Evolutionary conservation across 2,888 invertebrate genomes (phyloP).

Genomic region (Orthonychiurus folsomi): DNA sequence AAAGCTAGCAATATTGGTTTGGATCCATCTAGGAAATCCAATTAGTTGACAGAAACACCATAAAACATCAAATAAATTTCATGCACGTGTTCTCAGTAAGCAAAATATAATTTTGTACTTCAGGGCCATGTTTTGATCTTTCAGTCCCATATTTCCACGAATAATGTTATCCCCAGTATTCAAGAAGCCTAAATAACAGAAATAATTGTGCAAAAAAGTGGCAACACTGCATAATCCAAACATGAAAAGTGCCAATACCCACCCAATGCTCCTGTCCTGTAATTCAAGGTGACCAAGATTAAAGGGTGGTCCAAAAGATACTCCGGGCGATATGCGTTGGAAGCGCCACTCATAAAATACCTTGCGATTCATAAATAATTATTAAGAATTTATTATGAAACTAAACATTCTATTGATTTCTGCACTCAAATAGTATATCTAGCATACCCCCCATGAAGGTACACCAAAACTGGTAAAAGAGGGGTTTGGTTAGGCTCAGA

Average conservation of each 20-base stretch:
- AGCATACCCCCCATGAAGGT: conserved; percentile 27
- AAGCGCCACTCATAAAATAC: conserved; percentile 26
- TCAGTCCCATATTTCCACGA: conserved; percentile 14
- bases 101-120: background rate
- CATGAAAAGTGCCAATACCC: conserved; percentile 5
- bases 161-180: conserved; percentile 10
- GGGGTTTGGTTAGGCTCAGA: background rate
- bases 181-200: conserved; percentile 10
- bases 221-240: background rate
- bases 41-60: too few relatives aligned
- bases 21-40: conserved; percentile 10
- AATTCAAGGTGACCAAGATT: conserved; percentile 28
- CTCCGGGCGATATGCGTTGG: conserved; percentile 22
- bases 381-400: background rate
- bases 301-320: conserved; percentile 28
- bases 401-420: background rate
- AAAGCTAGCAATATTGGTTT: conserved; percentile 6
- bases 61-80: too few relatives aligned
- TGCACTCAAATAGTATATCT: background rate
- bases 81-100: background rate
- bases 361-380: conserved; percentile 7
- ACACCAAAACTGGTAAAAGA: conserved; percentile 29
- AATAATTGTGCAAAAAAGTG: conserved; percentile 1
- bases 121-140: conserved; percentile 11
- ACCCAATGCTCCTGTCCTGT: conserved; percentile 23